Base-by-base conservation (phyloP, 2,113 vertebrate species). In the Centropus unirufus region DNA sequence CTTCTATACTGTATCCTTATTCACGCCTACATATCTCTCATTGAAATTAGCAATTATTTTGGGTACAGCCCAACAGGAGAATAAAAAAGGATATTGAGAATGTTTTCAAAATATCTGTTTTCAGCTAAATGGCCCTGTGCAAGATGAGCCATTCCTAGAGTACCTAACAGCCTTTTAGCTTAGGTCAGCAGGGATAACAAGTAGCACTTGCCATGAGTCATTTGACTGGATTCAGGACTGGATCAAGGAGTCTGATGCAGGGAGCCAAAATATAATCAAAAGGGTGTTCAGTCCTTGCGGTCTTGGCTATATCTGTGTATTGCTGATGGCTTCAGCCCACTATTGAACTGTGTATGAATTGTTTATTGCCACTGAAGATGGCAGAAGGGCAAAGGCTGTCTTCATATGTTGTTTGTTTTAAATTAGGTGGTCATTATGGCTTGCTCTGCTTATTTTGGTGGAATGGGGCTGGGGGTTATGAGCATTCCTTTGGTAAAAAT, bases 351-450 rank as follows among this genome's bases (percentile, higher is more conserved):
- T 14, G 20, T 14, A 63, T 23, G 42, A 23, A 16, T 80, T 77
- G 58, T 77, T 91, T 73, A 42, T 32, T 67, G 36, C 39, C 30
- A 18, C 47, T 47, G 63, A 92, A 44, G 42, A 52, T 27, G 24
- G 39, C 47, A 90, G 74, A 72, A 72, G 40, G 57, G 24, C 36
- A 59, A 92, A 87, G 44, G 63, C 59, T 77, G 67, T 40, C 30
- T 78, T 63, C 70, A 39, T 67, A 24, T 11, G 23, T 8, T 52
- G 17, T 29, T 87, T 86, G 30, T 49, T 85, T 66, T 44, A 67
- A 55, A 55, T 3, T 34, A 11, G 63, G 39, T 0, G 0, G 30
- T 27, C 1, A 0, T 67, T 66, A 67, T 85, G 64, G 34, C 27
- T 67, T n/a, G 62, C 29, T 79, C n/a, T 73, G 19, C 21, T 44